Base-by-base conservation (phyloP, 2,888 invertebrate genomes). In the Lithophane semibrunnea region DNA sequence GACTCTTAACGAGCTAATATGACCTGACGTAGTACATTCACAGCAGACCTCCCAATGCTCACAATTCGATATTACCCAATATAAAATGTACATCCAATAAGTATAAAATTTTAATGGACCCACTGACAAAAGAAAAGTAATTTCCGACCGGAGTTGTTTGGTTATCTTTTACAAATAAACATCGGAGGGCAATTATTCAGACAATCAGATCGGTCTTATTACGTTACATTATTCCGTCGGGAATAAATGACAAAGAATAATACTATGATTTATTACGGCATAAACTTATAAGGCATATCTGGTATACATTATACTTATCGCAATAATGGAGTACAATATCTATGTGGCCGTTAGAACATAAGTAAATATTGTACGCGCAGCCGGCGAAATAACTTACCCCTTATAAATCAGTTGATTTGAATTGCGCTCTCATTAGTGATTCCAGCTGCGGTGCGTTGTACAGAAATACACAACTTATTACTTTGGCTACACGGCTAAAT, bases 391-490 rank as follows among this genome's bases (percentile, higher is more conserved):
- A 95, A 93, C 93, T 95, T 93, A 95, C 93, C 95, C 95, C 95
- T 94, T 96, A 96, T 96, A 96, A 96, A 96, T 95, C 94, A 93
- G 94, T 93, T 93, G 95, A 96, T 96, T 96, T 95, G 95, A 96
- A 96, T 96, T 95, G 94, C 96, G 91, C 92, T 92, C 95, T 95
- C 95, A 96, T 96, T 96, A 96, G 94, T 86, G 92, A 96, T 96
- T 95, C 96, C 91, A 93, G 92, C 90, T 91, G 93, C 92, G 93
- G 92, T 91, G 92, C 92, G 91, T 91, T 91, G 92, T 88, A 88
- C 91, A 92, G 93, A 91, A 93, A 91, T 94, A 96, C 96, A 96
- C 94, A 95, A 95, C 95, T 96, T 96, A 95, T 94, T 95, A 96
- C 95, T 96, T 96, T 95, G 94, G 92, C 92, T 92, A 92, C 92